Evolutionary conservation across 2,888 invertebrate species (phyloP), one percentile per base, ranked within the genome.

Genomic region (Acanthosepion lycidas): DNA sequence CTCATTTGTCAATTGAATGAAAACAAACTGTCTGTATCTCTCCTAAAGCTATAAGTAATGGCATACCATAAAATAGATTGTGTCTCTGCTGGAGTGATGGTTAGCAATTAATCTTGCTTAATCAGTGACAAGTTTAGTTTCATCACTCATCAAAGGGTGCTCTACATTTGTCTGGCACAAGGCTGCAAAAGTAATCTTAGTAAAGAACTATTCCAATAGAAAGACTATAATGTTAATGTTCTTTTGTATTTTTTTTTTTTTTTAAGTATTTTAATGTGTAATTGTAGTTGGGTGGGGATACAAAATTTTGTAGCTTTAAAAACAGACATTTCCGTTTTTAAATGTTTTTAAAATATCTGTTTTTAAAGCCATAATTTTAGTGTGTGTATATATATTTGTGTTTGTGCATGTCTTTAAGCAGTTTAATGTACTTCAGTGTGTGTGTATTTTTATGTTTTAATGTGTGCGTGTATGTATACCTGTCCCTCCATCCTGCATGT

Each of bases 401-500:
- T 64, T 64, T 64, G 8, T 3, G 5, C 1, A 26, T 23, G 28
- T 26, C 1, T 23, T 23, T 64, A 1, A 28, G 6, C 6, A 26
- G 23, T 51, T 64, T 64, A 26, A 6, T 26, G 2, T 64, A 26
- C 4, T 64, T 64, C 1, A 4, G 26, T 64, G 26, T 26, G 26
- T 64, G 64, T 64, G 26, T 28, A 64, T 64, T 23, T 26, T 23
- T 78, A 78, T 28, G 26, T 59, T 78, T n/a, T 78, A 12, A n/a
- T 15, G 15, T 78, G n/a, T 78, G n/a, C 12, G n/a, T 78, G n/a
- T 78, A n/a, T n/a, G n/a, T n/a, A 8, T 28, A 5, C 8, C 15
- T 5, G 28, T n/a, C 9, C n/a, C 12, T n/a, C n/a, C 94, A 91
- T 95, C 95, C 23, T 92, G 95, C 20, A 95, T 95, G 48, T 94